Conservation (phyloP, 2,888 invertebrate species). For the Xylota sylvarum region DNA sequence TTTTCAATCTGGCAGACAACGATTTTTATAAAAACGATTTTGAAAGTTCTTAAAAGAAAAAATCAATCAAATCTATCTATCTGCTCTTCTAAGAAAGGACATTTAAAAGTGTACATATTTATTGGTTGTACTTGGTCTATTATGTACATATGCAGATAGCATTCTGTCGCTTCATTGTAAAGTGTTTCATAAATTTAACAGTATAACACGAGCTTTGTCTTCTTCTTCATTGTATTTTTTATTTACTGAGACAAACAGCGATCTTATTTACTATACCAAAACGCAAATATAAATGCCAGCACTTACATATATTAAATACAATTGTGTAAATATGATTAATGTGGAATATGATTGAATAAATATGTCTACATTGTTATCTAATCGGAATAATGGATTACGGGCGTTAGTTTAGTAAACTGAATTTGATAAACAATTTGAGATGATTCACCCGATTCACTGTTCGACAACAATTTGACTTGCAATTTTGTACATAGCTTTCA, state of each 20-base stretch:
- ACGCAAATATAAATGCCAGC: neutral
- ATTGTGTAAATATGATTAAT: slow-evolving; percentile 4
- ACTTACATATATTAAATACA: neutral
- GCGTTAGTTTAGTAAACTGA: neutral
- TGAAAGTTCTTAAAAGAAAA: too few species aligned
- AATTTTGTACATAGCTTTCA: neutral
- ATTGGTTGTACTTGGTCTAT: too few species aligned
- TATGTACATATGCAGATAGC: too few species aligned
- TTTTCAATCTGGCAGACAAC: too few species aligned
- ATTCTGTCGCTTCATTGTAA: too few species aligned
- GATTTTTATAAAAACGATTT: too few species aligned
- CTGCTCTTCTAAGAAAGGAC: too few species aligned
- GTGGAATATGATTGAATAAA: neutral
- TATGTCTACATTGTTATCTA: slow-evolving; percentile 2
- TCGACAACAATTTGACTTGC: neutral
- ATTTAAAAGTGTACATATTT: too few species aligned
- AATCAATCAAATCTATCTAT: too few species aligned
- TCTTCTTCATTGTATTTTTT: too few species aligned
- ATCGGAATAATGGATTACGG: slow-evolving; percentile 13
- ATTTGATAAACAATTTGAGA: neutral
- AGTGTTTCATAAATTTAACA: too few species aligned
- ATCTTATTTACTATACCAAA: neutral
- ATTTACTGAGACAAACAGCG: neutral
- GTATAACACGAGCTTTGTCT: too few species aligned
- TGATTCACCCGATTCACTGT: neutral